phyloP scores from a whole-genome alignment of 2,113 vertebrate species.

The Heliornis fulica region DNA sequence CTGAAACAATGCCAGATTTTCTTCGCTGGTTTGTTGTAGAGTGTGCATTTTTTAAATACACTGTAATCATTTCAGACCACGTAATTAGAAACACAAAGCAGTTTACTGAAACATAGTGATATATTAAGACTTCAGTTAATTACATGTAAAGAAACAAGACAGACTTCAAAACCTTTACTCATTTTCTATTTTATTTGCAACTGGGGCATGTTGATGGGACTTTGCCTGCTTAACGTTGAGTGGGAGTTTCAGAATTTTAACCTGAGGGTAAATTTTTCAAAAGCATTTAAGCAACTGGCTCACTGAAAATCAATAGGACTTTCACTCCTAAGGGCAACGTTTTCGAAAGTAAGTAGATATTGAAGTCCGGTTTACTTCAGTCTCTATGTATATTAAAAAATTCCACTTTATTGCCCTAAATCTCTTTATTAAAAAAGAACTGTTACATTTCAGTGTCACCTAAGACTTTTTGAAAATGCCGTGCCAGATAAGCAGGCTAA shows the following conservation, averaged over 20 bases:
- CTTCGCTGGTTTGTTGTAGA: constrained; percentile 69
- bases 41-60: constrained; percentile 73
- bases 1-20: constrained; percentile 73
- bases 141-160: constrained; percentile 58
- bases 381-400: neutral
- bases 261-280: constrained; percentile 61
- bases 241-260: constrained; percentile 65
- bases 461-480: neutral
- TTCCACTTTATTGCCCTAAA: neutral
- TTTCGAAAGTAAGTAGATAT: constrained; percentile 38
- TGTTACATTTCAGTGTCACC: neutral
- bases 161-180: constrained; percentile 53
- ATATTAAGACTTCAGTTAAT: constrained; percentile 65
- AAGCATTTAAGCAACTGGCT: constrained; percentile 43
- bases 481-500: neutral
- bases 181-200: constrained; percentile 53
- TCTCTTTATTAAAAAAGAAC: neutral
- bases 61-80: constrained; percentile 73
- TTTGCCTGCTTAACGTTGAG: constrained; percentile 19
- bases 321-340: constrained; percentile 41
- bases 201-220: constrained; percentile 24
- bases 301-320: constrained; percentile 47
- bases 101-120: constrained; percentile 62
- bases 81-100: constrained; percentile 74
- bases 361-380: neutral